These are phyloP conservation scores for Eristalinus sepulchralis DNA, from an alignment of 2,888 invertebrate genomes.

Conservation along the genomic window DNA sequence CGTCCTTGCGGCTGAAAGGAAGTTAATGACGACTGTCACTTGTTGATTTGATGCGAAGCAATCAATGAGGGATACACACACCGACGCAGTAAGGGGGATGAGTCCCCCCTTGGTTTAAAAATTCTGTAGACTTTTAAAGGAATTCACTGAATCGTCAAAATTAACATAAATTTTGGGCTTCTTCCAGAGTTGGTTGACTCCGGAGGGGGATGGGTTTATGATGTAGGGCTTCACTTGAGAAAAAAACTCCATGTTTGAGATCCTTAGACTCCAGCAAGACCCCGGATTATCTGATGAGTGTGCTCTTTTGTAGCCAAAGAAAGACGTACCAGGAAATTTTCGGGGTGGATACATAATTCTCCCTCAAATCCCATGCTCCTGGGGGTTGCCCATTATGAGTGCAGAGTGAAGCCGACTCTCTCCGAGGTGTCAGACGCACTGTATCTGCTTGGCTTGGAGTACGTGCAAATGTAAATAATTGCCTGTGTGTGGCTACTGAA, in stretches of 20 bases:
- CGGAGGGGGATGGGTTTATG: neutral
- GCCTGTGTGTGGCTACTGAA: neutral
- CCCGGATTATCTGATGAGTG: neutral
- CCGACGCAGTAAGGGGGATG: neutral
- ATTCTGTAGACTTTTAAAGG: neutral
- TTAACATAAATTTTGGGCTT: neutral
- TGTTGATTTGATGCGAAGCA: neutral
- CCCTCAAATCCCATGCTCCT: neutral
- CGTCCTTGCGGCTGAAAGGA: neutral
- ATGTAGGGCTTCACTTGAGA: neutral
- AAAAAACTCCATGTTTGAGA: neutral
- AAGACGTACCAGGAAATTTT: neutral
- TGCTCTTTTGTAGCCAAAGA: neutral
- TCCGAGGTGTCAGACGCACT: neutral
- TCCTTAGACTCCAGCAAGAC: neutral
- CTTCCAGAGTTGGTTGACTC: neutral
- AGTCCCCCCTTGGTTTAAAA: neutral
- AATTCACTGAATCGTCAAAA: neutral
- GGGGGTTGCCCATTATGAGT: neutral
- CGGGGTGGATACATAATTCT: neutral
- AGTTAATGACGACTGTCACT: neutral
- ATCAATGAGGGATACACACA: neutral
- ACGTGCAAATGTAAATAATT: neutral
- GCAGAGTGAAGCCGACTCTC: neutral
- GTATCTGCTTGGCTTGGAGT: neutral